Evolutionary conservation across 1,140 invertebrate species (phyloP).

Genomic region (Dryas iulia): DNA sequence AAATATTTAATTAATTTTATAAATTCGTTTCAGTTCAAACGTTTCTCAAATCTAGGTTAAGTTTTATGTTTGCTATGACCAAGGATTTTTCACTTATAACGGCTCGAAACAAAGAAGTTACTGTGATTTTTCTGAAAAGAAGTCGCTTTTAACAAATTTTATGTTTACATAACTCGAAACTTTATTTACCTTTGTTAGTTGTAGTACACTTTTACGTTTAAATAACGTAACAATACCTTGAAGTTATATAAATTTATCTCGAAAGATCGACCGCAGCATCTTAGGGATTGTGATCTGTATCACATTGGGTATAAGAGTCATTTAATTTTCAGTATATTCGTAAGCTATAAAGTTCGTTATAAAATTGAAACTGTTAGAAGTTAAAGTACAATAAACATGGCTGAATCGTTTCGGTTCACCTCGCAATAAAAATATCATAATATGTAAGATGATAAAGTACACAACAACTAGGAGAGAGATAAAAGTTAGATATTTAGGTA

Average conservation of each 20-base stretch:
- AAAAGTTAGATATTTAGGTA: slow-evolving; percentile 47
- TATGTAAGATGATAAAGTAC: slow-evolving; percentile 49
- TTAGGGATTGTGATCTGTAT: background rate
- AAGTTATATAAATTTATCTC: slow-evolving; percentile 19
- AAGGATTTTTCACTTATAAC: slow-evolving; percentile 22
- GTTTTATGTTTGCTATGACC: slow-evolving; percentile 10
- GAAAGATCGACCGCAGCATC: background rate
- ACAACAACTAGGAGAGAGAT: slow-evolving; percentile 38
- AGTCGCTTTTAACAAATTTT: slow-evolving; percentile 25
- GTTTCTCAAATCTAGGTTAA: background rate
- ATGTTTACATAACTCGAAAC: slow-evolving; percentile 31
- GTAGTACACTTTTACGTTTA: slow-evolving; percentile 11
- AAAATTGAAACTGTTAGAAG: slow-evolving; percentile 53
- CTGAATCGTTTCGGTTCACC: slow-evolving; percentile 46
- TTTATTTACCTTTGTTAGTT: slow-evolving; percentile 31
- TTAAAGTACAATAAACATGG: slow-evolving; percentile 56
- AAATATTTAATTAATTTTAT: background rate
- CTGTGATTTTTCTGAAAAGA: slow-evolving; percentile 20
- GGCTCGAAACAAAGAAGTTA: slow-evolving; percentile 22
- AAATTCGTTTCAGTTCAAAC: background rate
- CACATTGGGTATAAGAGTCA: background rate
- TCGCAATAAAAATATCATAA: slow-evolving; percentile 62
- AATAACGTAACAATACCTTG: slow-evolving; percentile 27
- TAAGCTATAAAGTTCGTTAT: background rate
- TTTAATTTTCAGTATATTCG: background rate